These are phyloP conservation scores for Maniola jurtina DNA, from an alignment of 1,140 invertebrate species.

Conservation along the genomic window DNA sequence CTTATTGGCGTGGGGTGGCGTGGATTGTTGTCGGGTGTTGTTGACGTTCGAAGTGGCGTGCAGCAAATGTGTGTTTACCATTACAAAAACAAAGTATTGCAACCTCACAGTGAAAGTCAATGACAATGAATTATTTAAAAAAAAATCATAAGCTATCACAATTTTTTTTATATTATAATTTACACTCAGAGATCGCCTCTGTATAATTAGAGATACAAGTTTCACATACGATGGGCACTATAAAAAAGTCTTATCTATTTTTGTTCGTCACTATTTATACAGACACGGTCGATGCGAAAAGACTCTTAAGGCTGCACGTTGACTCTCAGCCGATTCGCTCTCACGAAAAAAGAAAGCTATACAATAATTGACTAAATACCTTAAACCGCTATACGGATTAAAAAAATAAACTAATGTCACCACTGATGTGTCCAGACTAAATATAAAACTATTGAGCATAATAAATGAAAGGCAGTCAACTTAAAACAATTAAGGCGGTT, in stretches of 20 bases:
- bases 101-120: conserved; percentile 21
- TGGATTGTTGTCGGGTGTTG: too few species aligned
- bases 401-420: conserved; percentile 63
- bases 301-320: conserved; percentile 35
- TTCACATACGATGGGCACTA: conserved; percentile 12
- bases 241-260: background rate
- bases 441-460: conserved; percentile 75
- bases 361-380: conserved; percentile 77
- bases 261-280: conserved; percentile 17
- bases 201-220: conserved; percentile 15
- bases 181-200: background rate
- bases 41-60: too few species aligned
- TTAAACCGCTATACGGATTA: conserved; percentile 60
- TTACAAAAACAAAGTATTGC: conserved; percentile 1
- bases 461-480: conserved; percentile 73
- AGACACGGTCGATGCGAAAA: conserved; percentile 44
- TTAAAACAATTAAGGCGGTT: conserved; percentile 47
- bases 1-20: too few species aligned
- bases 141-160: conserved; percentile 50
- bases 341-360: conserved; percentile 63
- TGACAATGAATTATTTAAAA: conserved; percentile 16
- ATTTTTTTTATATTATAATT: conserved; percentile 28
- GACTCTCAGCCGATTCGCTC: conserved; percentile 23
- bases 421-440: conserved; percentile 44
- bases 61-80: background rate